These are phyloP conservation scores for Saccostrea glomerata DNA, from an alignment of 1,140 invertebrate species.

Conservation along the genomic window DNA sequence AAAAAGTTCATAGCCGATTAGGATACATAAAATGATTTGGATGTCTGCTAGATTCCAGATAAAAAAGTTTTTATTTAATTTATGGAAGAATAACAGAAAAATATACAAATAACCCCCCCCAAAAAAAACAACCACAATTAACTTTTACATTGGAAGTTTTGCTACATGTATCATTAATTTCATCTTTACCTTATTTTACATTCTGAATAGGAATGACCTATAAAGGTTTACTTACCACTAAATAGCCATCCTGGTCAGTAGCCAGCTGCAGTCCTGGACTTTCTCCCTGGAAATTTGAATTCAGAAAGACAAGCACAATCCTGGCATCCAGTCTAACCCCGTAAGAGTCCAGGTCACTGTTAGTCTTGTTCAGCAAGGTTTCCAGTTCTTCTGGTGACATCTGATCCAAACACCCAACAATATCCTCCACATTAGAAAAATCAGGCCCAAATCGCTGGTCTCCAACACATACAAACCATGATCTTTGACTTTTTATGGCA, in stretches of 20 bases:
- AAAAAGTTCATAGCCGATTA: no score
- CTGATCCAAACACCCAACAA: not conserved
- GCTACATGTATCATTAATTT: no score
- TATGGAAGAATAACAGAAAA: no score
- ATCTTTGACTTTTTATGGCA: not conserved
- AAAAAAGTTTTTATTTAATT: no score
- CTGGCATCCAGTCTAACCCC: not conserved
- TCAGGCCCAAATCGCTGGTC: not conserved
- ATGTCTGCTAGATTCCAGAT: no score
- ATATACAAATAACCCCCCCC: no score
- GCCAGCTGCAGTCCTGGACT: not conserved
- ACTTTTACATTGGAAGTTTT: no score
- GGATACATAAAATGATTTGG: no score
- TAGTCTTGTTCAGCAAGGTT: not conserved
- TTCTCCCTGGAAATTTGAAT: not conserved
- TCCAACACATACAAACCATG: not conserved
- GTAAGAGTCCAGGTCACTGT: not conserved
- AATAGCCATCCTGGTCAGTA: not conserved
- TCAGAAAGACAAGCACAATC: not conserved
- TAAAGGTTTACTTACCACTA: not conserved
- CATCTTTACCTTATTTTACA: no score
- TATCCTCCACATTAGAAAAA: not conserved
- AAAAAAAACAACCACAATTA: no score
- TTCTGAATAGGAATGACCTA: no score
- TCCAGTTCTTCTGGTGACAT: not conserved